These are phyloP conservation scores for Drosophila borborema DNA, from an alignment of 2,888 invertebrate species.

Conservation along the genomic window DNA sequence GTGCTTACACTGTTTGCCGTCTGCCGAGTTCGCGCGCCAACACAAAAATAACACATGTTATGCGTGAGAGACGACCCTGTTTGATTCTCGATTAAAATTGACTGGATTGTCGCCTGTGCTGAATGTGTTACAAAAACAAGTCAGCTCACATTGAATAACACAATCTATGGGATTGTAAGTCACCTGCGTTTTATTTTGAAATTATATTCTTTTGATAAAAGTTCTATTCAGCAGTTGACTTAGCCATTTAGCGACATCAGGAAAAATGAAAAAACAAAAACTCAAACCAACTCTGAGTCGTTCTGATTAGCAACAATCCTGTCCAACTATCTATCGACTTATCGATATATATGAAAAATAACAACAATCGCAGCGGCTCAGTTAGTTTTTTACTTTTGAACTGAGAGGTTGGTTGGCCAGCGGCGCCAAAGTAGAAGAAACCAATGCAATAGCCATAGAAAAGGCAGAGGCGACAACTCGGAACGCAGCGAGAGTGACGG, in stretches of 20 bases:
- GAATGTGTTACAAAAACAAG: neutral
- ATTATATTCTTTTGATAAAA: neutral
- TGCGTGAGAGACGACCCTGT: conserved; percentile 36
- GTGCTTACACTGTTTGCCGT: neutral
- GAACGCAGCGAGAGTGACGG: conserved; percentile 60
- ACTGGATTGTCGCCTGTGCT: neutral
- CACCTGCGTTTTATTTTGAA: neutral
- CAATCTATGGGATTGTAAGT: neutral
- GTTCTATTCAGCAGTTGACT: neutral
- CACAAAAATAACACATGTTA: conserved; percentile 41
- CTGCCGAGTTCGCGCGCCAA: conserved; percentile 55
- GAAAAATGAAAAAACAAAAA: neutral
- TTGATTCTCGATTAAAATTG: conserved; percentile 25
- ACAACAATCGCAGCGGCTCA: conserved; percentile 60
- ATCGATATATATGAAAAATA: conserved; percentile 52
- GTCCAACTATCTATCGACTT: conserved; percentile 13
- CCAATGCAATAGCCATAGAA: conserved; percentile 47
- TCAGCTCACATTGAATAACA: neutral
- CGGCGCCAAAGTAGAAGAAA: conserved; percentile 43
- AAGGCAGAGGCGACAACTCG: conserved; percentile 51
- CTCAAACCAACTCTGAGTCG: conserved; percentile 40
- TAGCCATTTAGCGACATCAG: neutral
- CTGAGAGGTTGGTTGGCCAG: conserved; percentile 76
- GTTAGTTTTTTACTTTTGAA: conserved; percentile 83
- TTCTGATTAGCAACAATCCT: conserved; percentile 26